These are phyloP conservation scores for Ceyx cyanopectus DNA, from an alignment of 2,113 vertebrate species.

Conservation along the genomic window DNA sequence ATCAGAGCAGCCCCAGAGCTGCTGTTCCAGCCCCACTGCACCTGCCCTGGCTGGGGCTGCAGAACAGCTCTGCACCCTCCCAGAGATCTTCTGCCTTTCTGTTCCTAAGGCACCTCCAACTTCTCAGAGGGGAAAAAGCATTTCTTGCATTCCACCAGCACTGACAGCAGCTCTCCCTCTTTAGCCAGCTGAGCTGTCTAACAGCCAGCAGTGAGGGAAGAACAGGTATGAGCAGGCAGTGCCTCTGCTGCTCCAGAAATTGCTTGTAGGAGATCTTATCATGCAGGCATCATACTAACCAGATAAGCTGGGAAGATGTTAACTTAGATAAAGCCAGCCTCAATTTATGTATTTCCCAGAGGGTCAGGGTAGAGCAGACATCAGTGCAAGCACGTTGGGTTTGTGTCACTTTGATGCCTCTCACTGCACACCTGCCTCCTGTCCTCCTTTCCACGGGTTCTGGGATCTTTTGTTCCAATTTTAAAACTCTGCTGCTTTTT, in stretches of 20 bases:
- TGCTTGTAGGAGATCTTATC: not conserved
- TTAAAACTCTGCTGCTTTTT: not conserved
- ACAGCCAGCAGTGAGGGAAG: too few relatives aligned
- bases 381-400: accelerated
- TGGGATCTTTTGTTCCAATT: not conserved
- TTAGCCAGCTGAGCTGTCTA: not conserved
- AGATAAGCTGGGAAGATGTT: not conserved
- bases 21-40: not conserved
- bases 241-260: not conserved
- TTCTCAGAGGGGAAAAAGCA: not conserved
- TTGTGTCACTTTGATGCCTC: not conserved
- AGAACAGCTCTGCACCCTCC: not conserved
- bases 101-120: too few relatives aligned
- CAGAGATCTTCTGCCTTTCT: not conserved
- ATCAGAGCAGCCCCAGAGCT: accelerated
- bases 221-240: not conserved
- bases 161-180: not conserved
- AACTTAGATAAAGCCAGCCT: not conserved
- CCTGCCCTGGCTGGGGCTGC: not conserved
- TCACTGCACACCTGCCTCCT: accelerated
- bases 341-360: not conserved
- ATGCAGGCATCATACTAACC: not conserved
- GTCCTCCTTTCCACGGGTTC: not conserved
- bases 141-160: not conserved
- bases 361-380: not conserved